phyloP scores from a whole-genome alignment of 2,113 vertebrate genomes.

The Guaruba guarouba region DNA sequence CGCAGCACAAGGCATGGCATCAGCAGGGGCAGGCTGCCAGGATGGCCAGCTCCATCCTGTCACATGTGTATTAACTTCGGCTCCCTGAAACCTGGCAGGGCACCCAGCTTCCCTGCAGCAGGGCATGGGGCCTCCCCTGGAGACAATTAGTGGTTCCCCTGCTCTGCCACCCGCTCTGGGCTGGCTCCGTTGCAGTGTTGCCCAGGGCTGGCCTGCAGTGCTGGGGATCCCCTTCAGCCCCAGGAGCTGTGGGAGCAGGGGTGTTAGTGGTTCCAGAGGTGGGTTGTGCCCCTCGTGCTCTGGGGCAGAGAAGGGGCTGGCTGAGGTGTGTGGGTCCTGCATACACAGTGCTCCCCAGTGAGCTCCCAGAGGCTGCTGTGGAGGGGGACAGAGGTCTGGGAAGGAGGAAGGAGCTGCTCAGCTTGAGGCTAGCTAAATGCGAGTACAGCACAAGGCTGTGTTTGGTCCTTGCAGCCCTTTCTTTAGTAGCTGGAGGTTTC shows the following conservation, averaged over 20 bases:
- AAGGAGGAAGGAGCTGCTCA: background rate
- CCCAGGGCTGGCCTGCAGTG: background rate
- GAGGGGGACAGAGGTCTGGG: fast-evolving
- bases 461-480: background rate
- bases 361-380: fast-evolving
- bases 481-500: background rate
- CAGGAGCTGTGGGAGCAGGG: conserved; percentile 45
- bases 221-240: conserved; percentile 9
- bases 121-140: background rate
- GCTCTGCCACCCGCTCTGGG: fast-evolving
- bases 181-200: background rate
- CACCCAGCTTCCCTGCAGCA: background rate
- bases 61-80: background rate
- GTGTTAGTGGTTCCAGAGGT: conserved; percentile 50
- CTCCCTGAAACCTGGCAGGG: background rate
- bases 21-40: background rate
- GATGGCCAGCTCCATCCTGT: background rate
- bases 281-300: fast-evolving
- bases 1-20: background rate
- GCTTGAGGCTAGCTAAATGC: background rate
- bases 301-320: fast-evolving
- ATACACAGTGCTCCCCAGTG: fast-evolving
- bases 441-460: background rate
- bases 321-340: fast-evolving
- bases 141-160: background rate